Base-by-base conservation (phyloP, 2,888 invertebrate genomes). In the Sepioteuthis lessoniana region DNA sequence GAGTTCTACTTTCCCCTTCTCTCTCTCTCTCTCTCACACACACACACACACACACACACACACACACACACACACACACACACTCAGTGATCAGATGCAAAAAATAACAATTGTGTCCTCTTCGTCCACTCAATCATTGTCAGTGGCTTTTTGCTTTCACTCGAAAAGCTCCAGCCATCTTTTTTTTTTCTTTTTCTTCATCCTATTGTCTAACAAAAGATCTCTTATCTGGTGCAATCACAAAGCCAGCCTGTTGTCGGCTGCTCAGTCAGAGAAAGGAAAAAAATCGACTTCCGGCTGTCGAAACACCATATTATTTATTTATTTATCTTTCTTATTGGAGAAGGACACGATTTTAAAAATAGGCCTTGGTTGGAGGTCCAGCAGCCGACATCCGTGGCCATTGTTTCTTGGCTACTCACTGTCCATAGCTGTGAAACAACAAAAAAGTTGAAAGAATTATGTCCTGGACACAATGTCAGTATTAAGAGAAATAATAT, bases 241-340 rank as follows among this genome's bases (percentile, higher is more conserved):
- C 76, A 76, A 76, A 76, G 76, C 76, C 35, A n/a, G 76, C 76
- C n/a, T 76, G 76, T 76, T 76, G 76, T 76, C 76, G 76, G n/a
- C 76, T 76, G 76, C 76, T 76, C 76, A 16, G 16, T 76, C n/a
- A 13, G n/a, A 76, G 76, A 31, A 31, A 76, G 76, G 8, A 10
- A 76, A 31, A 60, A 76, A n/a, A 35, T 76, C 35, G 25, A 16
- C 76, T 76, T 76, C 76, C 76, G 76, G 76, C 76, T 1, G 76
- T 76, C n/a, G n/a, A n/a, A 76, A 76, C 76, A n/a, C n/a, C 76
- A 76, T 76, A 2, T 76, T 35, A 2, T 76, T 76, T 76, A 2
- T n/a, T 25, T 35, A 31, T 31, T 31, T 28, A 76, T 76, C 76
- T 76, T 76, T 76, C 76, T 76, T 76, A n/a, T 76, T 35, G 16